Percentiles rank a stretch among this genome's conserved stretches.
phyloP scores from a whole-genome alignment of 2,888 invertebrate species.

The Criorhina ranunculi region DNA sequence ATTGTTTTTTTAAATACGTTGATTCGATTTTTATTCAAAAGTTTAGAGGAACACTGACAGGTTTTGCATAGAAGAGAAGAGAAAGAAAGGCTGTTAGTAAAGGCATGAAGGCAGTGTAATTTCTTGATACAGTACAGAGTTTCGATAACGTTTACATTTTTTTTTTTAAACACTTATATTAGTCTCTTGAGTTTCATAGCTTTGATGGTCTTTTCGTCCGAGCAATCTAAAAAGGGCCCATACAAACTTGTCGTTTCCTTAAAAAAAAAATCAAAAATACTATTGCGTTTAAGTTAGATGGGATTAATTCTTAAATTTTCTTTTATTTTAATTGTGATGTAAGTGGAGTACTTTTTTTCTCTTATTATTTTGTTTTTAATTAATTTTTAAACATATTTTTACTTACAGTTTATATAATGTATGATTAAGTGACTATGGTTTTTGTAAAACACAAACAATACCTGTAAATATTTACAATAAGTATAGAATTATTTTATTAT shows the following conservation, averaged over 20 bases:
- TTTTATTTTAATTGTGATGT: conserved; percentile 41
- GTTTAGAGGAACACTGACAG: too few species aligned
- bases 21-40: too few species aligned
- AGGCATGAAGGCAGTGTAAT: too few species aligned
- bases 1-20: too few species aligned
- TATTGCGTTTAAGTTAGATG: conserved; percentile 38
- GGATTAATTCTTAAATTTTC: not conserved
- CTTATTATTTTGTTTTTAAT: conserved; percentile 3
- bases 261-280: conserved; percentile 14
- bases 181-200: too few species aligned
- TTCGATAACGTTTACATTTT: too few species aligned
- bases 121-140: too few species aligned
- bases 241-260: not conserved
- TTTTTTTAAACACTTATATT: too few species aligned
- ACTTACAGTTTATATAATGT: conserved; percentile 24
- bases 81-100: too few species aligned
- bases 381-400: conserved; percentile 12
- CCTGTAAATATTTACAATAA: conserved; percentile 63
- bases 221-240: conserved; percentile 11
- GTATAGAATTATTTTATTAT: conserved; percentile 46
- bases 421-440: conserved; percentile 47
- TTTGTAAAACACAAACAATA: conserved; percentile 56
- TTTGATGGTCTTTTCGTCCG: too few species aligned
- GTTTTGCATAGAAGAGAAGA: too few species aligned
- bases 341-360: conserved; percentile 9